These are phyloP conservation scores for Sebastes vulpes DNA, from an alignment of 2,797 vertebrate species.

Conservation along the genomic window DNA sequence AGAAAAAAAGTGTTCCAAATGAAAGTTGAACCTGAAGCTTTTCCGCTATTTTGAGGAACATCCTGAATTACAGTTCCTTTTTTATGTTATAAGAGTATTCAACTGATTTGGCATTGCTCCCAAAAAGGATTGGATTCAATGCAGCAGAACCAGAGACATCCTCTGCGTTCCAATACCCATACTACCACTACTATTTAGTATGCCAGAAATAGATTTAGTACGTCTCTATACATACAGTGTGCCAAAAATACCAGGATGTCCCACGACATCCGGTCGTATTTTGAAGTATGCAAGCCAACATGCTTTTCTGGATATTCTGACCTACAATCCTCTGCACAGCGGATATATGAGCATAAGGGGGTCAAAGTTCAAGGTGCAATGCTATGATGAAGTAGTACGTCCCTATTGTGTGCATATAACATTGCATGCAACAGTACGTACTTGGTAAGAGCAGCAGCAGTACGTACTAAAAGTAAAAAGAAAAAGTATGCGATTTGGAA, in stretches of 20 bases:
- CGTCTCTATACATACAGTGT: neutral
- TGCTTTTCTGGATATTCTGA: neutral
- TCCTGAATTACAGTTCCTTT: neutral
- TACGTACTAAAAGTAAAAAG: neutral
- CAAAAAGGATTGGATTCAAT: neutral
- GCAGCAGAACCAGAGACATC: neutral
- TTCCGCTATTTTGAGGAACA: slow-evolving; percentile 25
- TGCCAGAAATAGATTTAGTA: neutral
- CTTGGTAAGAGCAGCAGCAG: neutral
- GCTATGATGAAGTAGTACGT: neutral
- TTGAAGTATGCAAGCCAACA: neutral
- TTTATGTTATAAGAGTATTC: neutral
- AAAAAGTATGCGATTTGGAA: neutral
- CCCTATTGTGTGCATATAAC: neutral
- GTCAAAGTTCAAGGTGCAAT: too few relatives aligned
- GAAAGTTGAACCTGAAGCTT: slow-evolving; percentile 10
- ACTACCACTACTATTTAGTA: neutral
- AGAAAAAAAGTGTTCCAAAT: slow-evolving; percentile 7
- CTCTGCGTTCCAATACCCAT: neutral
- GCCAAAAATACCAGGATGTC: neutral
- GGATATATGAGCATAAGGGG: neutral
- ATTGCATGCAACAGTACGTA: neutral
- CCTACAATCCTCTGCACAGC: neutral
- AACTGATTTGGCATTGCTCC: neutral
- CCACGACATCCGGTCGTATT: neutral